Conservation (phyloP, 2,888 invertebrate genomes). For the Dusona sp. region DNA sequence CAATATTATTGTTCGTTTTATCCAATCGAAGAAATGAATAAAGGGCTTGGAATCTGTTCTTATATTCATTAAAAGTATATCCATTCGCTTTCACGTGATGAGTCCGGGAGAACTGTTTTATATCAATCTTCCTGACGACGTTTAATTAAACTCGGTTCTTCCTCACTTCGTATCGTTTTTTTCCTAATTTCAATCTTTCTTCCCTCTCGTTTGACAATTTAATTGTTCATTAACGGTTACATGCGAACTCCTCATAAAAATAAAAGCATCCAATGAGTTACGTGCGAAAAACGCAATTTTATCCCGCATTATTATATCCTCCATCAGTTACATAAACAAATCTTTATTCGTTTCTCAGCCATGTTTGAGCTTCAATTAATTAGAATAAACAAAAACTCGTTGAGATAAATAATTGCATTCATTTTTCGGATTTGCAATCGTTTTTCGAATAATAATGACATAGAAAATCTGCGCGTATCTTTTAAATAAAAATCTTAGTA, state of each 20-base stretch:
- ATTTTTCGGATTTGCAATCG: not conserved
- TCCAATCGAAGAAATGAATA: not conserved
- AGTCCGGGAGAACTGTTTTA: not conserved
- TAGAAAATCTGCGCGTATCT: too few species aligned
- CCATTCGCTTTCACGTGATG: not conserved
- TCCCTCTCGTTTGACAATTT: not conserved
- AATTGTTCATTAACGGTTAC: not conserved
- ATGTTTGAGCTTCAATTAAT: not conserved
- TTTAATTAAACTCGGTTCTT: slow-evolving; percentile 1
- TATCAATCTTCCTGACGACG: not conserved
- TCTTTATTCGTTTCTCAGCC: not conserved
- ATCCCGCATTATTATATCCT: not conserved
- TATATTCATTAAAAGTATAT: not conserved
- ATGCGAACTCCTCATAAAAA: not conserved
- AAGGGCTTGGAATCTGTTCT: not conserved
- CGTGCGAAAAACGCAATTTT: not conserved
- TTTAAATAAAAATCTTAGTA: too few species aligned
- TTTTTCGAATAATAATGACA: too few species aligned
- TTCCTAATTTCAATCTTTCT: not conserved
- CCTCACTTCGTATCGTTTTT: not conserved
- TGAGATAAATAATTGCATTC: not conserved
- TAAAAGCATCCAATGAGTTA: not conserved
- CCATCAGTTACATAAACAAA: not conserved
- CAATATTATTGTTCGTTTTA: not conserved
- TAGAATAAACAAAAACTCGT: not conserved